Percentiles rank a stretch among this genome's conserved stretches.
Conservation (phyloP, 2,888 invertebrate species). For the Ypsolopha scabrella region DNA sequence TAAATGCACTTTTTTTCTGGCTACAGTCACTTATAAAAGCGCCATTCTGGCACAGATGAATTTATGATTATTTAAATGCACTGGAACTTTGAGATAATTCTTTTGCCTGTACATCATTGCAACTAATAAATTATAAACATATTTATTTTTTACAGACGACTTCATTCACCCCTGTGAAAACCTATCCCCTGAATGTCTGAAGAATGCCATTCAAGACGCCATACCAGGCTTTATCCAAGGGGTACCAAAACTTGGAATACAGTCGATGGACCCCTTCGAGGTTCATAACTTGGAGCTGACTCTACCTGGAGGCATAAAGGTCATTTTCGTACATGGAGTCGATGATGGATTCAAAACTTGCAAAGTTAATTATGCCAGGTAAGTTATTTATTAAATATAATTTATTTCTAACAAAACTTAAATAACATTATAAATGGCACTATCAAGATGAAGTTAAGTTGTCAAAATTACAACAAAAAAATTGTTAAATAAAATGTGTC, state of each 20-base stretch:
- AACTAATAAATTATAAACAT: too few species aligned
- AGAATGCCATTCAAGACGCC: conserved; percentile 22
- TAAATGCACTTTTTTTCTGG: too few species aligned
- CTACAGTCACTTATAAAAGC: too few species aligned
- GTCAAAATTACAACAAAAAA: too few species aligned
- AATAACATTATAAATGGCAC: too few species aligned
- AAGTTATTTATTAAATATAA: conserved; percentile 6
- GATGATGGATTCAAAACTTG: conserved; percentile 34
- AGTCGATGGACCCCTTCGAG: conserved; percentile 30
- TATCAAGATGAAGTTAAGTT: too few species aligned
- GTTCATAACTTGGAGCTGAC: conserved; percentile 26
- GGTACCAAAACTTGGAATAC: conserved; percentile 25
- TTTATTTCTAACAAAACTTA: neutral
- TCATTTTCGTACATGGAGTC: conserved; percentile 25
- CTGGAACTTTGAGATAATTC: too few species aligned
- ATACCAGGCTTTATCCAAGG: conserved; percentile 28
- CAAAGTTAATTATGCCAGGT: conserved; percentile 33
- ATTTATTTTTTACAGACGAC: conserved; percentile 13
- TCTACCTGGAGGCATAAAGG: conserved; percentile 28
- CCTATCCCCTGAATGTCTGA: conserved; percentile 25
- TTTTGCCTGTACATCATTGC: too few species aligned
- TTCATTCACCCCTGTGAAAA: conserved; percentile 24
- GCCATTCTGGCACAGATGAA: too few species aligned
- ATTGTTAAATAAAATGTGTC: too few species aligned
- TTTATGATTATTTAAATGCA: too few species aligned